These are phyloP conservation scores for Lampropteryx suffumata DNA, from an alignment of 2,888 invertebrate genomes.

Conservation along the genomic window DNA sequence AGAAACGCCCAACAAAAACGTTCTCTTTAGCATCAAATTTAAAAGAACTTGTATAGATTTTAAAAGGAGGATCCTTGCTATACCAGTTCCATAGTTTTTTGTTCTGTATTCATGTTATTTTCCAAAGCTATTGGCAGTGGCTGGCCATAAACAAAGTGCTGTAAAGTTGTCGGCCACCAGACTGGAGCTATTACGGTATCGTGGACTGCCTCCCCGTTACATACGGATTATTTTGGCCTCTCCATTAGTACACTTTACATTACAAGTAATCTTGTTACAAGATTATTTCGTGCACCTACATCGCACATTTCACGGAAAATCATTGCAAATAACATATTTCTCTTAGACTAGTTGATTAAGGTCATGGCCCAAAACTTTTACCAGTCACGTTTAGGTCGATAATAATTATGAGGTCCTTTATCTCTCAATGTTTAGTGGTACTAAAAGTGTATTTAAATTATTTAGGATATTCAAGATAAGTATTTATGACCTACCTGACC, in stretches of 20 bases:
- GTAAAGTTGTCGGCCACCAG: conserved; percentile 14
- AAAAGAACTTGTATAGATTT: not conserved
- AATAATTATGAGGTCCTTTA: no score
- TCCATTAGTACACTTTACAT: conserved; percentile 9
- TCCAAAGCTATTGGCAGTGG: conserved; percentile 7
- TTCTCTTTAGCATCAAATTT: no score
- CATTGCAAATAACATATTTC: no score
- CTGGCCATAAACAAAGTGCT: conserved; percentile 8
- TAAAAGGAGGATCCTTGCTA: not conserved
- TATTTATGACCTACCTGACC: no score
- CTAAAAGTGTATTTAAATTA: no score
- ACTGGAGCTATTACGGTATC: conserved; percentile 27
- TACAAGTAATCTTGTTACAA: conserved; percentile 8
- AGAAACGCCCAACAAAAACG: no score
- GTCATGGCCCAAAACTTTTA: no score
- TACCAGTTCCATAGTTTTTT: not conserved
- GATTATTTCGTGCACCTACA: not conserved
- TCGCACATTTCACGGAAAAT: not conserved
- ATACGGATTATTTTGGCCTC: conserved; percentile 35
- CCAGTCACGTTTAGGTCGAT: no score
- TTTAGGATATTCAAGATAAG: no score
- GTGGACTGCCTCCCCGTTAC: conserved; percentile 34
- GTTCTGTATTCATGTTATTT: conserved; percentile 1
- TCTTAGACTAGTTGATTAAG: no score
- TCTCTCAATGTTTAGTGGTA: no score